These are phyloP conservation scores for Craniophora ligustri DNA, from an alignment of 2,888 invertebrate genomes.

Conservation along the genomic window DNA sequence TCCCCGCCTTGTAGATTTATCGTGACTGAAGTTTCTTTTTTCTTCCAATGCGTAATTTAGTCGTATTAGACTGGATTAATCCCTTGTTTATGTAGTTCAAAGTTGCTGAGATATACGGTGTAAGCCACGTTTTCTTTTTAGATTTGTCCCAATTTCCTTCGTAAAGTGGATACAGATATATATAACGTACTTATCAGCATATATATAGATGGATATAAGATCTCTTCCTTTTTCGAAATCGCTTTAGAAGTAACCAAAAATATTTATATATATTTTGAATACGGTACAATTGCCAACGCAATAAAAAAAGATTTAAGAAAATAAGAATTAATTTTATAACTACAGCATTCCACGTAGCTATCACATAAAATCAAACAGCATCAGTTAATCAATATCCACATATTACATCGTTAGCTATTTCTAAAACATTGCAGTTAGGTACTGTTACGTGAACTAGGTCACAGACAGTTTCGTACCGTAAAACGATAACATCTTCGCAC, in stretches of 20 bases:
- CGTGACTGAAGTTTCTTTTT: slow-evolving; percentile 34
- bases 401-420: slow-evolving; percentile 40
- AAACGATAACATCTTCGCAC: slow-evolving; percentile 58
- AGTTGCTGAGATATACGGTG: too few relatives aligned
- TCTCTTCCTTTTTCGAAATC: too few relatives aligned
- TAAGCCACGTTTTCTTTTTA: too few relatives aligned
- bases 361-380: slow-evolving; percentile 21
- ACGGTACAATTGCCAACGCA: too few relatives aligned
- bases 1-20: slow-evolving; percentile 34
- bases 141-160: too few relatives aligned
- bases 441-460: slow-evolving; percentile 58
- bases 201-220: too few relatives aligned
- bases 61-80: slow-evolving; percentile 4
- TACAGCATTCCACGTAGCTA: slow-evolving; percentile 1
- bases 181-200: too few relatives aligned
- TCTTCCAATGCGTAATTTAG: slow-evolving; percentile 17
- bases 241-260: too few relatives aligned
- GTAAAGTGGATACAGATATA: too few relatives aligned
- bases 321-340: background rate
- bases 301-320: background rate
- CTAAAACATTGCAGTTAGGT: slow-evolving; percentile 53
- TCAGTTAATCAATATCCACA: slow-evolving; percentile 32
- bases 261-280: too few relatives aligned
- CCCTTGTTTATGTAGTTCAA: too few relatives aligned
- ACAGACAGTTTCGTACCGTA: slow-evolving; percentile 55